Percentiles rank a stretch among this genome's conserved stretches.
Evolutionary conservation across 2,113 vertebrate genomes (phyloP).

Genomic region (Carlito syrichta): DNA sequence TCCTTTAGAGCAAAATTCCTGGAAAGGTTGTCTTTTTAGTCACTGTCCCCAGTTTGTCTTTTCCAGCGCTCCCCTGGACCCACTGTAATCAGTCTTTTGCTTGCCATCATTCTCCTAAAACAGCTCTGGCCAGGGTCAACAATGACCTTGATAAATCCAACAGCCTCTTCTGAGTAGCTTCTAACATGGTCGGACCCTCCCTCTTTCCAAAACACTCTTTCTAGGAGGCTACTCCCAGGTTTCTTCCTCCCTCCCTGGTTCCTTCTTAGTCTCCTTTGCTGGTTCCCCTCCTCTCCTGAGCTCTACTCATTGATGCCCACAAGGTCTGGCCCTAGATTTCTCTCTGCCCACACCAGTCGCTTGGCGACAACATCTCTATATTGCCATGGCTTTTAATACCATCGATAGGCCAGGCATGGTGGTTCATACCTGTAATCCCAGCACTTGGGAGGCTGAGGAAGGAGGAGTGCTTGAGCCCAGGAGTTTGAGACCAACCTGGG

Average conservation of each 20-base stretch:
- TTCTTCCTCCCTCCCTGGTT: not conserved
- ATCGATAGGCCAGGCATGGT: too few relatives aligned
- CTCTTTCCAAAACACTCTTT: not conserved
- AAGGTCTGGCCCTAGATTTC: too few relatives aligned
- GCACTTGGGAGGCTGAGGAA: too few relatives aligned
- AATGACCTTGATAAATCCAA: not conserved
- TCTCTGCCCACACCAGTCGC: too few relatives aligned
- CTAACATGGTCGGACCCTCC: not conserved
- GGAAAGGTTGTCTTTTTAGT: not conserved
- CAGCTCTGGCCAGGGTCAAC: not conserved
- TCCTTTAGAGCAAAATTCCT: not conserved
- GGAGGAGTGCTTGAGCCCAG: too few relatives aligned
- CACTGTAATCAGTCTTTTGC: not conserved
- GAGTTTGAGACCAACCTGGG: too few relatives aligned
- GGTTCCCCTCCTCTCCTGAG: not conserved
- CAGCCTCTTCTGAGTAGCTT: not conserved
- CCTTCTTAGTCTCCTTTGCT: not conserved
- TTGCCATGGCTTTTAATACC: not conserved
- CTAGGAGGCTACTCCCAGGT: not conserved
- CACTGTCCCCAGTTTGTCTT: not conserved
- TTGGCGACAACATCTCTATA: not conserved
- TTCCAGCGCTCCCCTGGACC: not conserved
- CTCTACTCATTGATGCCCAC: not conserved
- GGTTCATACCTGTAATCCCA: too few relatives aligned
- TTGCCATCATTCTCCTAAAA: not conserved